These are phyloP conservation scores for Lepeophtheirus salmonis DNA, from an alignment of 1,140 invertebrate species.

Conservation along the genomic window DNA sequence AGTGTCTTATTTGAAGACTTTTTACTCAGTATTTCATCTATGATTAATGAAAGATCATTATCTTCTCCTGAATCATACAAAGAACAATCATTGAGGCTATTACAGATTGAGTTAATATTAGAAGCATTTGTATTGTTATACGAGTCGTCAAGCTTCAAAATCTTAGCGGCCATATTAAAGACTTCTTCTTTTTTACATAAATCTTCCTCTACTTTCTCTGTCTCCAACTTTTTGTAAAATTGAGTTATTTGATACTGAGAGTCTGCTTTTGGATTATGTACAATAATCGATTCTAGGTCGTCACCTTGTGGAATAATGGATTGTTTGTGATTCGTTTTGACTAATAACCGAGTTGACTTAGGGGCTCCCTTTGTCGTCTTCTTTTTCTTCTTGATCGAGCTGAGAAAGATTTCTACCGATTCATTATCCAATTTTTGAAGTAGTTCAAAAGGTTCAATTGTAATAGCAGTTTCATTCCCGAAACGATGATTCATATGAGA, in stretches of 20 bases:
- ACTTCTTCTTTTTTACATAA: no score
- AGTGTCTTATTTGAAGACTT: neutral
- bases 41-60: neutral
- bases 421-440: conserved; percentile 44
- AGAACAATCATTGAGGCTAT: neutral
- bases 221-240: no score
- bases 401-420: conserved; percentile 39
- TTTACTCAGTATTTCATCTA: neutral
- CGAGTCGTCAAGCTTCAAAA: no score
- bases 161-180: no score
- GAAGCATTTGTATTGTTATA: no score
- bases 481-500: conserved; percentile 24
- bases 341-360: neutral
- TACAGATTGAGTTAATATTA: neutral
- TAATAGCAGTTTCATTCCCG: conserved; percentile 26
- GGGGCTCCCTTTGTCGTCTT: conserved; percentile 20
- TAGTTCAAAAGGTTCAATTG: conserved; percentile 43
- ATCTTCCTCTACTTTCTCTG: no score
- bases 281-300: no score
- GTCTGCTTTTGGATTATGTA: no score
- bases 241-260: no score
- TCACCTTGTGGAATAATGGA: no score
- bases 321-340: neutral
- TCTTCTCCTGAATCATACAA: neutral
- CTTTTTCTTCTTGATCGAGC: conserved; percentile 33